These are phyloP conservation scores for Nyctereutes procyonoides DNA, from an alignment of 2,113 vertebrate genomes.

Conservation along the genomic window DNA sequence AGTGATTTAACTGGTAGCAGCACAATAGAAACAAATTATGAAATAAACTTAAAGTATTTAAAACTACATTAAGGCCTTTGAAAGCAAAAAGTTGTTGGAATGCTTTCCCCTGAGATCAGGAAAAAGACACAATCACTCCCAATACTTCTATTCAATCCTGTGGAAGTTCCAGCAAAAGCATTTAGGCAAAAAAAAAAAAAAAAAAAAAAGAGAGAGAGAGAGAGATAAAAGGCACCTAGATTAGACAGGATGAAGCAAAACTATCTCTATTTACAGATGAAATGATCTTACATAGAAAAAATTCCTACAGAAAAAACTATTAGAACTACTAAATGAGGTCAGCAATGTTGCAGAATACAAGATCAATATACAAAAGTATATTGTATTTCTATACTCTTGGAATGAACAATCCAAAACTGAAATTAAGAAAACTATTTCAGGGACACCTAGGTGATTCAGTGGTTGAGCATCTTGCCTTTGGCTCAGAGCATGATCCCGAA, in stretches of 20 bases:
- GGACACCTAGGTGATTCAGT: too few species aligned
- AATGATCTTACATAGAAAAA: background rate
- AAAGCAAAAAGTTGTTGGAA: background rate
- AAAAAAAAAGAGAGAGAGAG: background rate
- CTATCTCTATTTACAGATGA: background rate
- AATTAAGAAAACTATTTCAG: background rate
- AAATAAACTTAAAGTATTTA: slow-evolving; percentile 1
- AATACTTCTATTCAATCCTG: background rate
- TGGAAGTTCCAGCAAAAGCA: background rate
- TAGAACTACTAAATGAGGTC: slow-evolving; percentile 29
- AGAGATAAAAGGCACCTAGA: background rate
- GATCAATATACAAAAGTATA: slow-evolving; percentile 5
- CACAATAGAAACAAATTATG: background rate
- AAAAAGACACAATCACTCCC: background rate
- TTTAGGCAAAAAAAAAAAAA: background rate
- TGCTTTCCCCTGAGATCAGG: background rate
- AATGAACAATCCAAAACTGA: slow-evolving; percentile 16
- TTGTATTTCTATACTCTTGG: background rate
- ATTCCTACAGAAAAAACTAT: background rate
- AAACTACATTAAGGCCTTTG: slow-evolving; percentile 17
- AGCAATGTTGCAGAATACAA: background rate
- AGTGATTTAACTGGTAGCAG: background rate
- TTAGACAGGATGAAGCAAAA: background rate
- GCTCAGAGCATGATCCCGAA: too few species aligned
- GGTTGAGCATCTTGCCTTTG: too few species aligned